Evolutionary conservation across 2,888 invertebrate species (phyloP).

Genomic region (Cryptocephalus primarius): DNA sequence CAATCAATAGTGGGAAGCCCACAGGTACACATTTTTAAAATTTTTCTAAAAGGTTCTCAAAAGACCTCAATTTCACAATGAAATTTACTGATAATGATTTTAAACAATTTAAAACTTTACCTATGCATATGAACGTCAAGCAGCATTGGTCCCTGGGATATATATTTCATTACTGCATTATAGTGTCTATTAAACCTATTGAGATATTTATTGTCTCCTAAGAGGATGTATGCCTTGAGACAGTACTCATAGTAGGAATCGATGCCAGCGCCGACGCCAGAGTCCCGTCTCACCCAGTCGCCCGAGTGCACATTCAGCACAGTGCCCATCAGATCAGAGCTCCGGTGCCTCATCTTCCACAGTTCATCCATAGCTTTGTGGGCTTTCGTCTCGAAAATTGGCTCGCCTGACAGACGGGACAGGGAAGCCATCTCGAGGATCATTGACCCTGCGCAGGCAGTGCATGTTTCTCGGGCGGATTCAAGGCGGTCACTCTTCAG

Average conservation of each 20-base stretch:
- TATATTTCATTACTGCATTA: conserved; percentile 93
- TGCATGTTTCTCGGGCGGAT: conserved; percentile 83
- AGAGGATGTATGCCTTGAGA: conserved; percentile 90
- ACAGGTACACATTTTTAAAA: too few relatives aligned
- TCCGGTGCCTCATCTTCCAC: conserved; percentile 87
- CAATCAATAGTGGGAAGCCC: too few relatives aligned
- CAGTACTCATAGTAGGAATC: conserved; percentile 99
- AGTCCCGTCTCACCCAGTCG: conserved; percentile 93
- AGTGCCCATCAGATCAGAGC: conserved; percentile 91
- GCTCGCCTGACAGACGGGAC: conserved; percentile 83
- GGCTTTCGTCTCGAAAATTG: conserved; percentile 88
- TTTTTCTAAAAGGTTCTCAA: too few relatives aligned
- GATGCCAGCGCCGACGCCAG: conserved; percentile 97
- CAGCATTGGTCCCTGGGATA: conserved; percentile 85
- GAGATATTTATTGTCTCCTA: conserved; percentile 88
- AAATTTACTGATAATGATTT: too few relatives aligned
- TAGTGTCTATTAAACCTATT: conserved; percentile 93
- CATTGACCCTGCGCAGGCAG: conserved; percentile 97
- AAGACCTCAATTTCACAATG: too few relatives aligned
- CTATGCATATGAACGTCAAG: conserved; percentile 84
- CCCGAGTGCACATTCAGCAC: conserved; percentile 93
- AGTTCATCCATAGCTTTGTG: conserved; percentile 93
- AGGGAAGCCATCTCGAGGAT: conserved; percentile 95
- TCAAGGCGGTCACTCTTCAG: conserved; percentile 64
- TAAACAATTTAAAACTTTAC: conserved; percentile 15